Evolutionary conservation across 2,797 vertebrate species (phyloP), one percentile per base, ranked within the genome.

Genomic region (Mallotus villosus): DNA sequence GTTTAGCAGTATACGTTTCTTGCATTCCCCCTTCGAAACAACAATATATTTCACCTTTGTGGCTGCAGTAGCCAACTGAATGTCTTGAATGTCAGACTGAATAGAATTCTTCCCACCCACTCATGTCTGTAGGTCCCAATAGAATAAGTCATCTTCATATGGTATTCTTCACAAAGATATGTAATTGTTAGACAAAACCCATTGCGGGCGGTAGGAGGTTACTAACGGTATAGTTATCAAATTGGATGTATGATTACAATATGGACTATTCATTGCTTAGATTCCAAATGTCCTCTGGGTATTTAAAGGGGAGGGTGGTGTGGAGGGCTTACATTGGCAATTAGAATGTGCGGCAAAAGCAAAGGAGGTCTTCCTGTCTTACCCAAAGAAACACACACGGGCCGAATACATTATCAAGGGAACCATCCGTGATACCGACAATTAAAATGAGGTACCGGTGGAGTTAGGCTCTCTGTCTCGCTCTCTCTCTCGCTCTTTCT

Each of bases 171-270:
- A 51, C 49, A 7, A 34, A 34, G 32, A 34, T 29, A 22, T 77
- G 76, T 79, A 81, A 71, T 77, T 82, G 75, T 86, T 68, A 19
- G n/a, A 22, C 29, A 78, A 51, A 53, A 73, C 46, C 34, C 77
- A 72, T 76, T 79, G 82, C 81, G 82, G 85, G 75, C 67, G 29
- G 14, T 37, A 78, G 69, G 75, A 85, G 70, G 79, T 49, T 57
- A 61, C 55, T 76, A 77, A 85, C 82, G 81, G 61, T 73, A 55
- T 76, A 51, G 80, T 81, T 87, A 81, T 82, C 88, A 85, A 86
- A 84, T 82, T 84, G 82, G 76, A 82, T 89, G 73, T 87, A 88
- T 88, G 89, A 92, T 90, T 90, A 88, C 75, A 80, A 86, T 82
- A 81, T 76, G 21, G 60, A 64, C 49, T 78, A 64, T 75, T 46